Base-by-base conservation (phyloP, 2,888 invertebrate genomes). In the Andrena flavipes region DNA sequence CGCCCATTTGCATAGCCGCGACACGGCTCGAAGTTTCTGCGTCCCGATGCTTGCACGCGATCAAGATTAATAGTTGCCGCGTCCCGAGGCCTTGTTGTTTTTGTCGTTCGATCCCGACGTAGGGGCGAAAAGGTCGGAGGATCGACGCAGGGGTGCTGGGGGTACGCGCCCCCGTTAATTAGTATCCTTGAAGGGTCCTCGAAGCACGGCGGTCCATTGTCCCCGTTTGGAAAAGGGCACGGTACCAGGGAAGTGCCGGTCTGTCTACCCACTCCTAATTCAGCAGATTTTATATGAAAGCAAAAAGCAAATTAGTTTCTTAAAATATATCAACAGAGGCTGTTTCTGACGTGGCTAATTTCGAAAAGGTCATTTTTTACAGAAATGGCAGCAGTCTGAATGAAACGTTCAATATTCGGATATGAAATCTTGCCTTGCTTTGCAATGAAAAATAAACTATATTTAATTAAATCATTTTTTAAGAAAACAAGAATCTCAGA, bases 1-100 rank as follows among this genome's bases (percentile, higher is more conserved):
- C 64, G 23, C 42, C 56, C 56, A 49, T 76, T 76, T 49, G 56
- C 48, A 20, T 49, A 35, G 29, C 10, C 33, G 29, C 7, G 73
- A 63, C 54, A 7, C 20, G 8, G 29, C 16, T 20, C 10, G 23
- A n/a, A 20, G 54, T 20, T n/a, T 10, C 33, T 20, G 60, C 60
- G 23, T 20, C 33, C 10, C 29, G 29, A 10, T 29, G 72, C 42
- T 62, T 29, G 35, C 67, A 30, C 60, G 56, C 23, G 81, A 80
- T 72, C 68, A 51, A 80, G 68, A 76, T 72, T 69, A 74, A 81
- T 81, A 51, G 69, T 60, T 26, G n/a, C 7, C 7, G 10, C 26
- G 49, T 35, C 29, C 13, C 48, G 59, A 35, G 42, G 42, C 42
- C 16, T 4, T 42, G 10, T 23, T 8, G 29, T 73, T 70, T 56